Percentiles rank a stretch among this genome's conserved stretches.
Conservation (phyloP, 2,888 invertebrate genomes). For the Tipula confusa region DNA sequence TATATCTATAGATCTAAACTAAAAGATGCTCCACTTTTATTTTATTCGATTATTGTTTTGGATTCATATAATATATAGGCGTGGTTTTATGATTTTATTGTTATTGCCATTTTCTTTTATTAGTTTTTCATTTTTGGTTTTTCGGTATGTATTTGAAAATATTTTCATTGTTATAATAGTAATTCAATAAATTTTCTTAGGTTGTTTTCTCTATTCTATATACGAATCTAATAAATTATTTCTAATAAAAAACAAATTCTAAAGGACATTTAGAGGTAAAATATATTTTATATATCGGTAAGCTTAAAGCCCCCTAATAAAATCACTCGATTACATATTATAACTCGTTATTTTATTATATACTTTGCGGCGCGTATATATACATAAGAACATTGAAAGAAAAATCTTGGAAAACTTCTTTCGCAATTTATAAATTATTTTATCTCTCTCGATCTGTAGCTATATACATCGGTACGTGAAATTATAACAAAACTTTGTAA, state of each 20-base stretch:
- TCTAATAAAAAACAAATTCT: background rate
- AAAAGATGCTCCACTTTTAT: background rate
- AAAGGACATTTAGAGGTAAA: constrained; percentile 6
- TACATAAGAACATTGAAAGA: background rate
- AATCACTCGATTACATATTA: background rate
- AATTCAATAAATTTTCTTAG: background rate
- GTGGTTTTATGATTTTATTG: constrained; percentile 25
- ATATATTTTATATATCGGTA: too few species aligned
- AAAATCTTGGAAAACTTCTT: background rate
- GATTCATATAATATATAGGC: constrained; percentile 1
- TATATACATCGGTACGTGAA: background rate
- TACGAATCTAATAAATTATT: background rate
- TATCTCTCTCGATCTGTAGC: background rate
- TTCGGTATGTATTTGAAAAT: background rate
- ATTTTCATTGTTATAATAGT: background rate
- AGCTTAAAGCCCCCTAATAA: background rate
- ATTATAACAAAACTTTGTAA: constrained; percentile 20
- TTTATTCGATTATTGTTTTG: background rate
- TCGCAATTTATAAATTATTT: background rate
- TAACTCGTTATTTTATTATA: background rate
- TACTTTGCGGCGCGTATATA: background rate
- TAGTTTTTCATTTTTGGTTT: constrained; percentile 1
- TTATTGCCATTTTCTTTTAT: background rate
- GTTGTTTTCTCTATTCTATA: background rate
- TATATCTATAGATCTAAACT: too few species aligned